Conservation (phyloP, 2,797 vertebrate genomes). For the Thamnophis elegans region DNA sequence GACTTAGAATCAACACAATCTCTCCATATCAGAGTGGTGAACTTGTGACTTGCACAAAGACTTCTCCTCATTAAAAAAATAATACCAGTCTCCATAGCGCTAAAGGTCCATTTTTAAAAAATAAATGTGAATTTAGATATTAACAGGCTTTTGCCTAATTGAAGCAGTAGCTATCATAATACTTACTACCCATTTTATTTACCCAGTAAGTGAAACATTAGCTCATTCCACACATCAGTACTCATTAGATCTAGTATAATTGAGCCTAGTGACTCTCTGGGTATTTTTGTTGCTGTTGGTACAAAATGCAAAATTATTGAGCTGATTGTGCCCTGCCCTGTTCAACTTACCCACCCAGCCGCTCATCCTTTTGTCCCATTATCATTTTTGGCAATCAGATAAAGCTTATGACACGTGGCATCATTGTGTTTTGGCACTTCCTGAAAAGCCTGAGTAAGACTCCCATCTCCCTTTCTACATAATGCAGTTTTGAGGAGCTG, state of each 20-base stretch:
- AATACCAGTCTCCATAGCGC: not conserved
- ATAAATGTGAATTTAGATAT: not conserved
- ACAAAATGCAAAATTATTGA: not conserved
- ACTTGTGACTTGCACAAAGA: not conserved
- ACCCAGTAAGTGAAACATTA: not conserved
- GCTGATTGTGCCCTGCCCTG: constrained; percentile 5
- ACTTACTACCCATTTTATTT: not conserved
- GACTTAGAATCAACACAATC: not conserved
- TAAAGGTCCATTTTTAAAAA: not conserved
- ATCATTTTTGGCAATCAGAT: not conserved
- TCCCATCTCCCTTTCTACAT: not conserved
- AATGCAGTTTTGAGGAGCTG: not conserved
- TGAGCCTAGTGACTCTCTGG: not conserved
- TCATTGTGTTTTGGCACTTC: constrained; percentile 31
- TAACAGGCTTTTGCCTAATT: not conserved
- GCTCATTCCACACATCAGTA: constrained; percentile 23
- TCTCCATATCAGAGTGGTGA: not conserved
- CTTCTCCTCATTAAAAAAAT: not conserved
- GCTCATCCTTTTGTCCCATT: not conserved
- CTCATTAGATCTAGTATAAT: not conserved
- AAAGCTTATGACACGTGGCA: not conserved
- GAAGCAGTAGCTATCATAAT: not conserved
- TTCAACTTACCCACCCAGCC: not conserved
- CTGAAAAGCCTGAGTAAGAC: constrained; percentile 1
- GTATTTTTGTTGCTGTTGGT: not conserved